Conservation (phyloP, 2,888 invertebrate genomes). For the Drosophila cyrtoloma region DNA sequence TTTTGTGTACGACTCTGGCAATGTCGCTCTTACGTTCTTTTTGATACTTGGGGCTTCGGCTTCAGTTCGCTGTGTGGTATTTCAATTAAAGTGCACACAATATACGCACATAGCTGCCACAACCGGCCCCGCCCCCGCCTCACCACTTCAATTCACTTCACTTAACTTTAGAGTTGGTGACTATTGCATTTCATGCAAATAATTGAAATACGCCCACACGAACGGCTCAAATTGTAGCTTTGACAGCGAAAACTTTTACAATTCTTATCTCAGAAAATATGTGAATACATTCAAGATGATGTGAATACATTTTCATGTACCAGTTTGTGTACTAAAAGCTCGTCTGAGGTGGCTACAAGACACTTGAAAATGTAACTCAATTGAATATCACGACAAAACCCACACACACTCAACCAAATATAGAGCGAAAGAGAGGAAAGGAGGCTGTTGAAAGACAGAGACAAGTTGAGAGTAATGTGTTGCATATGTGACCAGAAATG, state of each 20-base stretch:
- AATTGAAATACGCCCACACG: slow-evolving; percentile 73
- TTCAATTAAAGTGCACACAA: slow-evolving; percentile 72
- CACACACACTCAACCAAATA: slow-evolving; percentile 36
- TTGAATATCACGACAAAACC: slow-evolving; percentile 36
- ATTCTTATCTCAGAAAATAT: slow-evolving; percentile 45
- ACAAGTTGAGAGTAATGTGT: slow-evolving; percentile 16
- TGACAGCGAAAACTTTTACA: slow-evolving; percentile 63
- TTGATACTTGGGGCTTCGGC: slow-evolving; percentile 14
- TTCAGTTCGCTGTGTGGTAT: slow-evolving; percentile 57
- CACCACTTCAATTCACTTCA: background rate
- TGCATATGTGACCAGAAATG: slow-evolving; percentile 47
- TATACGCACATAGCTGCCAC: slow-evolving; percentile 22
- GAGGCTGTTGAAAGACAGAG: background rate
- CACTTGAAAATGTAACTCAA: slow-evolving; percentile 38
- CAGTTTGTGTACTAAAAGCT: slow-evolving; percentile 6
- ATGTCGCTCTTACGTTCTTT: background rate
- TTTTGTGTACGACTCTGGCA: slow-evolving; percentile 9
- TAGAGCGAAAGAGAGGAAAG: slow-evolving; percentile 4
- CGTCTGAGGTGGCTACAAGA: slow-evolving; percentile 8
- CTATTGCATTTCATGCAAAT: slow-evolving; percentile 70
- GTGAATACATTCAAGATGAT: slow-evolving; percentile 20
- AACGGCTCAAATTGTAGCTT: slow-evolving; percentile 46
- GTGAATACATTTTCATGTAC: slow-evolving; percentile 3
- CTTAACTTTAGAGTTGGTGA: slow-evolving; percentile 18
- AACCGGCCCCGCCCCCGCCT: slow-evolving; percentile 11